phyloP scores from a whole-genome alignment of 2,888 invertebrate species.

The Halictus ligatus region DNA sequence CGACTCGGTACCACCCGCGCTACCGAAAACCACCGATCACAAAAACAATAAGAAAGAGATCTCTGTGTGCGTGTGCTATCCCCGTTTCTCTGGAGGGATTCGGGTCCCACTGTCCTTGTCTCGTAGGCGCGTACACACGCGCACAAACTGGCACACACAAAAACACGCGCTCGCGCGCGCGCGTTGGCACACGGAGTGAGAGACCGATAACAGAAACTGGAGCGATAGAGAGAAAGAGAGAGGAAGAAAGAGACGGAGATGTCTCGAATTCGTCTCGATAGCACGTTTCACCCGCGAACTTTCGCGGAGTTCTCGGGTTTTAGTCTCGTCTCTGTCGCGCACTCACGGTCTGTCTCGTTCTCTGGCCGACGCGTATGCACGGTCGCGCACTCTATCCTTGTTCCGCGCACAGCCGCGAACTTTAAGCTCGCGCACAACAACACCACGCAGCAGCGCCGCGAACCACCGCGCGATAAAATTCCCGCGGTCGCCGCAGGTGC shows the following conservation, averaged over 20 bases:
- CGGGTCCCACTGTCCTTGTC: constrained; percentile 20
- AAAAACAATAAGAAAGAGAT: constrained; percentile 32
- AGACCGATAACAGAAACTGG: constrained; percentile 19
- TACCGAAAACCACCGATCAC: constrained; percentile 51
- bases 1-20: constrained; percentile 37
- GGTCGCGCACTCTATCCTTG: constrained; percentile 41
- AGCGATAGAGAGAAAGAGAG: background rate
- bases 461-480: constrained; percentile 63
- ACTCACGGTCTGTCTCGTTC: constrained; percentile 22
- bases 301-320: constrained; percentile 40
- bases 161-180: background rate
- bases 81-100: background rate
- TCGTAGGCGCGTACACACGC: background rate
- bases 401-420: constrained; percentile 58
- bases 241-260: background rate
- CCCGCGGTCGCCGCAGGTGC: constrained; percentile 67
- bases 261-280: constrained; percentile 35
- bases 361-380: constrained; percentile 34
- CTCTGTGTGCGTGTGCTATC: background rate
- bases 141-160: background rate
- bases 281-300: constrained; percentile 53
- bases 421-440: constrained; percentile 65
- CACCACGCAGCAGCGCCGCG: constrained; percentile 58
- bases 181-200: no score
- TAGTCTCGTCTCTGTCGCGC: constrained; percentile 30